Base-by-base conservation (phyloP, 1,140 invertebrate genomes). In the Homalodisca vitripennis region DNA sequence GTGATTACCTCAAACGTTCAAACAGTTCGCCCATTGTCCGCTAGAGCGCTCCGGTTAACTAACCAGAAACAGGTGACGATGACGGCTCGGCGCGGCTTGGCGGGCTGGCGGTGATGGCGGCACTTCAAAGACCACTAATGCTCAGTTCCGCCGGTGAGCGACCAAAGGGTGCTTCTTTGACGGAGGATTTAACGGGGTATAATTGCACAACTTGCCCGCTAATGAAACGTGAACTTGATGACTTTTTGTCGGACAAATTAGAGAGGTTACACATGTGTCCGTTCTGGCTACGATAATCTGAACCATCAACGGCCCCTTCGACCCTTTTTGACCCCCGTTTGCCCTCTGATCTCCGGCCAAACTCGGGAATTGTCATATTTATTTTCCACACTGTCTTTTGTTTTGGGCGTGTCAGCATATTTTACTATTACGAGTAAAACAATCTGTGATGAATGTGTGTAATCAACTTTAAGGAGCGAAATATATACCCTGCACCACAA, bases 171-270 rank as follows among this genome's bases (percentile, higher is more conserved):
- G 10, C 55, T 26, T 24, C 55, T 60, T 60, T 60, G 55, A 60
- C 55, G 55, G 55, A 51, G 55, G 55, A 60, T 60, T 60, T 60
- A 60, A 60, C 55, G 24, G 24, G 27, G 10, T 10, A 26, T 60
- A 60, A 60, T 60, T 60, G 55, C 55, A 60, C 55, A 60, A 60
- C 55, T 60, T 60, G 55, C 24, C 55, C n/a, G 24, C 26, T 60
- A 60, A 60, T 60, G 55, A 60, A 60, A 60, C 55, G 55, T 60
- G 55, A 60, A 60, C 55, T 60, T 60, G 55, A 60, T 60, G 55
- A 60, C 24, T 60, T 60, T 60, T 60, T 60, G 55, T 60, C 24
- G 55, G 55, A 27, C 55, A 60, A 60, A 60, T 60, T 60, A 60
- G 55, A 60, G 55, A 60, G 55, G 55, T 60, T 60, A 60, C 55